A percentile compares a stretch with the other conserved stretches of the same genome.
Evolutionary conservation across 2,888 invertebrate genomes (phyloP).

Genomic region (Pomacea canaliculata): DNA sequence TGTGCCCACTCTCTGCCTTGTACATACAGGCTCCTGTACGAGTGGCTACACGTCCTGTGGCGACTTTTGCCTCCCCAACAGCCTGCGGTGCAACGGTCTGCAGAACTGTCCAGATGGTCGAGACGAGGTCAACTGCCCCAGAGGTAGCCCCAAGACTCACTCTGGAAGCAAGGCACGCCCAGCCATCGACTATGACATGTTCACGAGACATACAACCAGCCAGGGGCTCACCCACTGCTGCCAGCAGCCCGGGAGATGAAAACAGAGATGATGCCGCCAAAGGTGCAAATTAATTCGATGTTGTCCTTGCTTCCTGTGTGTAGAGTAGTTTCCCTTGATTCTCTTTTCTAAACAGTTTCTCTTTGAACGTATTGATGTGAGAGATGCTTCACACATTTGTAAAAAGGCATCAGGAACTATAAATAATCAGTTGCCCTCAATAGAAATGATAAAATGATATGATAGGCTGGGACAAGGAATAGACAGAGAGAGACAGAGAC

Average conservation of each 20-base stretch:
- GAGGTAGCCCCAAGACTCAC: conserved; percentile 29
- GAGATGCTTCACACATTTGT: no score
- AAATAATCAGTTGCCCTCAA: no score
- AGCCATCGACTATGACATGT: neutral
- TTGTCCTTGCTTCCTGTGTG: no score
- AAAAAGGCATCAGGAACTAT: no score
- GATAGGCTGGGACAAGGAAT: no score
- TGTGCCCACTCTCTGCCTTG: no score
- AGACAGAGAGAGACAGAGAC: no score
- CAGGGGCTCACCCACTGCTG: no score
- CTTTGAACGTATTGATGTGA: no score
- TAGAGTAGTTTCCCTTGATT: no score
- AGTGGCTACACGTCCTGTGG: conserved; percentile 46
- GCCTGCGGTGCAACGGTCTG: conserved; percentile 60
- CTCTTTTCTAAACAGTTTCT: no score
- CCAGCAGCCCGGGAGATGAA: neutral
- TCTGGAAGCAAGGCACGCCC: neutral
- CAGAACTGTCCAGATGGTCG: conserved; percentile 56
- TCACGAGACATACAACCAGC: neutral
- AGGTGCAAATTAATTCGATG: neutral
- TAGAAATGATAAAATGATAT: no score
- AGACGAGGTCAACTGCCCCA: conserved; percentile 51
- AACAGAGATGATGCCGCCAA: neutral
- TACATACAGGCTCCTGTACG: neutral
- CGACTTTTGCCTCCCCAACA: conserved; percentile 46